Percentiles rank a stretch among this genome's conserved stretches.
Evolutionary conservation across 2,888 invertebrate species (phyloP).

Genomic region (Camponotus fellah): DNA sequence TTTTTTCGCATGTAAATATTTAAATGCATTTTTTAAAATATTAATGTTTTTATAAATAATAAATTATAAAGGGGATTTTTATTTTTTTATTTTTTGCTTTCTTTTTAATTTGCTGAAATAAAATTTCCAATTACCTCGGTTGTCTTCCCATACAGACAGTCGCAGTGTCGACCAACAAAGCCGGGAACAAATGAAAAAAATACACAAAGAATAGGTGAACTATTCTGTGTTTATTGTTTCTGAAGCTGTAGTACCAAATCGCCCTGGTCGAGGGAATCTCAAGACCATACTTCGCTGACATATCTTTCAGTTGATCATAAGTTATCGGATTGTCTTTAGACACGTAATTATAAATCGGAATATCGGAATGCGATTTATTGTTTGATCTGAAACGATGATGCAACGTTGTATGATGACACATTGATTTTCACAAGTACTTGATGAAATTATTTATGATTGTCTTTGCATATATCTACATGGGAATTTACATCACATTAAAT

Average conservation of each 20-base stretch:
- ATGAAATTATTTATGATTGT: background rate
- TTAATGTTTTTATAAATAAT: background rate
- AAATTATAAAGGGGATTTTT: background rate
- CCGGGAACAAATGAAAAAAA: slow-evolving; percentile 89
- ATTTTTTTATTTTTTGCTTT: background rate
- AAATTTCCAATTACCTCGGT: slow-evolving; percentile 86
- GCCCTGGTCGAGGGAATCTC: slow-evolving; percentile 89
- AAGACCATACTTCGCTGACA: slow-evolving; percentile 88
- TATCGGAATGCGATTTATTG: slow-evolving; percentile 78
- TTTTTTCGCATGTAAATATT: background rate
- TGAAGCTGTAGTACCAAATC: slow-evolving; percentile 91
- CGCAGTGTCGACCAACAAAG: slow-evolving; percentile 88
- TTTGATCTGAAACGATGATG: slow-evolving; percentile 33
- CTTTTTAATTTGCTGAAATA: background rate
- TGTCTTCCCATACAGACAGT: slow-evolving; percentile 88
- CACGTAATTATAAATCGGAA: slow-evolving; percentile 95
- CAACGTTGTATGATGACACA: background rate
- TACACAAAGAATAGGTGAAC: slow-evolving; percentile 88
- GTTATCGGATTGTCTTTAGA: slow-evolving; percentile 93
- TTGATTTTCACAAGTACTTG: background rate
- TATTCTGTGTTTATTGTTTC: slow-evolving; percentile 88
- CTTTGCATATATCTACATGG: background rate
- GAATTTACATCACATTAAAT: background rate
- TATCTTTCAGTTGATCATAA: slow-evolving; percentile 90
- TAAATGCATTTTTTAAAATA: background rate